These are phyloP conservation scores for Anguilla megastoma DNA, from an alignment of 2,797 vertebrate genomes.

Conservation along the genomic window DNA sequence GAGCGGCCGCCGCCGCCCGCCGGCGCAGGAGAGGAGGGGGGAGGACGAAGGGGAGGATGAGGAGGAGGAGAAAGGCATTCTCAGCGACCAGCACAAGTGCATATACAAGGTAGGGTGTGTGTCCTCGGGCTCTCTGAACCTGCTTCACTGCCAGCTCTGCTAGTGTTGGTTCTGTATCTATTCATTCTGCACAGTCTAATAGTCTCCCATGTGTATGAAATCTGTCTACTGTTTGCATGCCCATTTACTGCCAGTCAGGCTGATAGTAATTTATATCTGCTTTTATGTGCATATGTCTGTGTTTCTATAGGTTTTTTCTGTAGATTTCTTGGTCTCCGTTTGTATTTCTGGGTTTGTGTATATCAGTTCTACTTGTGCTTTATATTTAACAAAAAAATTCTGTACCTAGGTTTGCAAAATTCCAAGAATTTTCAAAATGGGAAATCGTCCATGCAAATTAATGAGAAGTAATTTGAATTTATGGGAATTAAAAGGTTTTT, in stretches of 20 bases:
- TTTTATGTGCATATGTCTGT: not conserved
- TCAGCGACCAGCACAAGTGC: constrained; percentile 97
- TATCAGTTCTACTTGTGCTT: not conserved
- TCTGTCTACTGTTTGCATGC: not conserved
- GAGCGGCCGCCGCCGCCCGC: constrained; percentile 91
- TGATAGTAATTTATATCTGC: not conserved
- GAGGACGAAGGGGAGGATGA: constrained; percentile 75
- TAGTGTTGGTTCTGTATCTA: not conserved
- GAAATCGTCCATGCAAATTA: not conserved
- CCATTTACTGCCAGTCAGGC: not conserved
- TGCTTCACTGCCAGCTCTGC: not conserved
- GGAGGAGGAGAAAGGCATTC: constrained; percentile 80
- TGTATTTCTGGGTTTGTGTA: not conserved
- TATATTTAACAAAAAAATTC: no score
- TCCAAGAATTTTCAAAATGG: no score
- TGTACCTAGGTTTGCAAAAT: no score
- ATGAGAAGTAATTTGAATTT: not conserved
- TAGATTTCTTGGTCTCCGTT: not conserved
- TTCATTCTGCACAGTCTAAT: not conserved
- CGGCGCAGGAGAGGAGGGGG: constrained; percentile 92
- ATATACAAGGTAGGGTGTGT: constrained; percentile 85
- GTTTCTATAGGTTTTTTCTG: not conserved
- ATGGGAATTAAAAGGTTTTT: not conserved
- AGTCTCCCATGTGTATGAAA: not conserved
- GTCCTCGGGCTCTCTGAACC: not conserved